Evolutionary conservation across 2,888 invertebrate species (phyloP), one percentile per base, ranked within the genome.

Genomic region (Synanthedon myopaeformis): DNA sequence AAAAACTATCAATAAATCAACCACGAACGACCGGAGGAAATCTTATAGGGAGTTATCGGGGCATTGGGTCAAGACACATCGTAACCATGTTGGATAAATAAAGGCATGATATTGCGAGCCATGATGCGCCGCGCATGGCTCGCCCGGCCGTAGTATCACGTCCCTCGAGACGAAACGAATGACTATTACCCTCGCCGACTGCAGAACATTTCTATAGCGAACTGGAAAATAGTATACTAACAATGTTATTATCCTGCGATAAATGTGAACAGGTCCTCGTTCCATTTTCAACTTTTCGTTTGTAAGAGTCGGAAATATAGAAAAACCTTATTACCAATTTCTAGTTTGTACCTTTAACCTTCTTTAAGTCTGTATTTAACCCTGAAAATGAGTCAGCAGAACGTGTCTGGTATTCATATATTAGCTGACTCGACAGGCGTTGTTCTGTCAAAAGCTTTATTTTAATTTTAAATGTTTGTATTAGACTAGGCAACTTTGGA

Each of bases 71-170:
- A 69, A 67, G 62, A 69, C 71, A 74, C 70, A 72, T 72, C 68
- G 68, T 66, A 73, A 74, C 71, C 74, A 67, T 74, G 71, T 72
- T 67, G 73, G 72, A 74, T 78, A 76, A 79, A 79, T 80, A 76
- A 75, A 72, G 66, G 72, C 72, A 72, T 73, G 35, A 35, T 45
- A 76, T 78, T 76, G 71, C 69, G 65, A 63, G 71, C 72, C 72
- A 74, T 74, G 74, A 75, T 69, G 70, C 66, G 66, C 63, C 62
- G 64, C 63, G 60, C 68, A 67, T 63, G 65, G 65, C 65, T 67
- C 66, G 61, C 63, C 35, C 65, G 64, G 63, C 62, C 67, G 64
- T 68, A 65, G 72, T 71, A 72, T 74, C 71, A 69, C 70, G 72
- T 49, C 80, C 74, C 76, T 58, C 54, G 76, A 67, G 75, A 74